These are phyloP conservation scores for Heliconius sara DNA, from an alignment of 2,888 invertebrate genomes.

Conservation along the genomic window DNA sequence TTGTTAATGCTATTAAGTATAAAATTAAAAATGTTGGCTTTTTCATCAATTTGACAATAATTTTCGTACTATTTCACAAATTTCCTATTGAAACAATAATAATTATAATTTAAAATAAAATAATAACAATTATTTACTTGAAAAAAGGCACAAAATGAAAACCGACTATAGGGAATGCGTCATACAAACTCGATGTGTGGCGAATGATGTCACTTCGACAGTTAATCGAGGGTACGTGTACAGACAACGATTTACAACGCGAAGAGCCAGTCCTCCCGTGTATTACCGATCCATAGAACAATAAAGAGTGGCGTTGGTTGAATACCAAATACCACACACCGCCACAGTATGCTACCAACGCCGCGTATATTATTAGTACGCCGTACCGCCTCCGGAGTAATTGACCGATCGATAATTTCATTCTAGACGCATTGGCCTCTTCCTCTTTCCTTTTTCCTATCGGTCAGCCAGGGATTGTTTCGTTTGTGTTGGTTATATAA, in stretches of 20 bases:
- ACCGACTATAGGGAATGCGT: background rate
- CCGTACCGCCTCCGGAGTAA: constrained; percentile 77
- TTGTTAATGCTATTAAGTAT: background rate
- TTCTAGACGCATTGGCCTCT: constrained; percentile 80
- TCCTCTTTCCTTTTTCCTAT: constrained; percentile 84
- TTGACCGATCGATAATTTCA: constrained; percentile 82
- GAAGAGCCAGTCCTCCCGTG: constrained; percentile 82
- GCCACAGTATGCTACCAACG: constrained; percentile 71
- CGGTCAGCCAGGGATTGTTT: constrained; percentile 70
- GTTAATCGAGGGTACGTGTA: constrained; percentile 82
- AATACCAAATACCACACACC: constrained; percentile 76
- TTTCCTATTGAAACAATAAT: too few species aligned
- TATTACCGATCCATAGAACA: constrained; percentile 83
- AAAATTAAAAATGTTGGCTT: too few species aligned
- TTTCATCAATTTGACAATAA: too few species aligned
- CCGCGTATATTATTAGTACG: constrained; percentile 79
- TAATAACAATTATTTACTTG: background rate
- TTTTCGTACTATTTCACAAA: too few species aligned
- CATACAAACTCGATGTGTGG: constrained; percentile 20
- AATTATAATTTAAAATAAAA: too few species aligned
- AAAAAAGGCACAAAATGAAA: background rate
- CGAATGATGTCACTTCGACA: constrained; percentile 53
- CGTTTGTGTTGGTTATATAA: constrained; percentile 41
- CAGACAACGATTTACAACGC: constrained; percentile 82
- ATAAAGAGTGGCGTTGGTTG: constrained; percentile 76